Evolutionary conservation across 2,888 invertebrate species (phyloP).

Genomic region (Mystacides longicornis): DNA sequence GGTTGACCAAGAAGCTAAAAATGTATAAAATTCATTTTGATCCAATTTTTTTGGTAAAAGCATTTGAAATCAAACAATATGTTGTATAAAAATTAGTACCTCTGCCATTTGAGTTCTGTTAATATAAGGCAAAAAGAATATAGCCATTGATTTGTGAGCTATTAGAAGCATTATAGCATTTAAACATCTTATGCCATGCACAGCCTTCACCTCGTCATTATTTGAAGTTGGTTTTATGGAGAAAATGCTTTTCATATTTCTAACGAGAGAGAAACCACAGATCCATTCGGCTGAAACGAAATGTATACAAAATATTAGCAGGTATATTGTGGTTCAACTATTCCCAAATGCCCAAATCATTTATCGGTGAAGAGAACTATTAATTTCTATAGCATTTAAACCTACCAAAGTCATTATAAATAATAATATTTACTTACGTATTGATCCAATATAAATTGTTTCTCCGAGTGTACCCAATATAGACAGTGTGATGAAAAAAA

Average conservation of each 20-base stretch:
- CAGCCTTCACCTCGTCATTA: conserved; percentile 49
- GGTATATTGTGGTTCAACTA: background rate
- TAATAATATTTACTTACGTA: conserved; percentile 5
- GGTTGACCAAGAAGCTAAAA: conserved; percentile 51
- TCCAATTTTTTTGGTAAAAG: background rate
- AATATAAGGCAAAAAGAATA: conserved; percentile 58
- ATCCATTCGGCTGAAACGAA: conserved; percentile 42
- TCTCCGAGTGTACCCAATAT: conserved; percentile 32
- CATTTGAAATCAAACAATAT: background rate
- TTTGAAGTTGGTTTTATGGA: conserved; percentile 37
- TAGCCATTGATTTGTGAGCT: conserved; percentile 65
- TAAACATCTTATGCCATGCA: conserved; percentile 59
- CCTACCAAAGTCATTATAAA: background rate
- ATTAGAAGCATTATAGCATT: conserved; percentile 57
- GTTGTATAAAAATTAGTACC: conserved; percentile 35
- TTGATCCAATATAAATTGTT: conserved; percentile 1
- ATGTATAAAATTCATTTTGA: background rate
- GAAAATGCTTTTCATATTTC: conserved; percentile 49
- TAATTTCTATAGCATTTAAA: background rate
- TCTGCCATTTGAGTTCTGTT: conserved; percentile 61
- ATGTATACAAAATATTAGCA: background rate
- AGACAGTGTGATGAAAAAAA: conserved; percentile 29
- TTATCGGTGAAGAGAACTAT: background rate
- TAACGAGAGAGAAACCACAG: conserved; percentile 54
- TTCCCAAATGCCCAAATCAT: background rate